These are phyloP conservation scores for Caloenas nicobarica DNA, from an alignment of 2,113 vertebrate genomes.

Conservation along the genomic window DNA sequence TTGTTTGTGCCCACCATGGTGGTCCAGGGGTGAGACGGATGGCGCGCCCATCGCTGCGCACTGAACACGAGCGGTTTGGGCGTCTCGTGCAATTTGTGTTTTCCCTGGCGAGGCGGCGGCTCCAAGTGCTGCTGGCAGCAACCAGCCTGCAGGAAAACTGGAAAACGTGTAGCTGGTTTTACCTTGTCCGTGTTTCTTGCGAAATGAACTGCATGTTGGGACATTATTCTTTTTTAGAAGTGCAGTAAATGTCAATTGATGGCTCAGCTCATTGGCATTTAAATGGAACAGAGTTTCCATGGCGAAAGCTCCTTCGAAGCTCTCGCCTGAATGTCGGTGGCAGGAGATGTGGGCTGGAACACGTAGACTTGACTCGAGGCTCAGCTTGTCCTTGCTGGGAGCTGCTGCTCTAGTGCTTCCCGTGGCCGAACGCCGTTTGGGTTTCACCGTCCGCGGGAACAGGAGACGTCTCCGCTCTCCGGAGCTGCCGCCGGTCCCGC, in stretches of 20 bases:
- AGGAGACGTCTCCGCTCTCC: neutral
- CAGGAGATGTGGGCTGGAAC: neutral
- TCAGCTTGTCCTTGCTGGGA: neutral
- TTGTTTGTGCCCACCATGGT: neutral
- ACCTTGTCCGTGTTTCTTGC: neutral
- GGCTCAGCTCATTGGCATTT: slow-evolving; percentile 16
- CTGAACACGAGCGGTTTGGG: neutral
- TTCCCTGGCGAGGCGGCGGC: neutral
- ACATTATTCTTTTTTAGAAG: neutral
- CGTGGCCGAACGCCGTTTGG: neutral
- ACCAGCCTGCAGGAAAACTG: neutral
- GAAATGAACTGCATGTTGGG: neutral
- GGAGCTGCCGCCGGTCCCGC: neutral
- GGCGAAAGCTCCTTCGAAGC: neutral
- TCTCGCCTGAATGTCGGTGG: neutral
- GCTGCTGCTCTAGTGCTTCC: neutral
- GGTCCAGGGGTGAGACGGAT: accelerated
- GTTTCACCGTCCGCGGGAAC: neutral
- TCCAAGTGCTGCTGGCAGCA: neutral
- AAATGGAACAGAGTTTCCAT: neutral
- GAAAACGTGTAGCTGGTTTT: neutral
- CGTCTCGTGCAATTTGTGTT: neutral
- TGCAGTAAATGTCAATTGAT: slow-evolving; percentile 19
- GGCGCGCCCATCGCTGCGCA: accelerated
- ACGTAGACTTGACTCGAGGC: accelerated